These are phyloP conservation scores for Acleris holmiana DNA, from an alignment of 2,888 invertebrate genomes.

Conservation along the genomic window DNA sequence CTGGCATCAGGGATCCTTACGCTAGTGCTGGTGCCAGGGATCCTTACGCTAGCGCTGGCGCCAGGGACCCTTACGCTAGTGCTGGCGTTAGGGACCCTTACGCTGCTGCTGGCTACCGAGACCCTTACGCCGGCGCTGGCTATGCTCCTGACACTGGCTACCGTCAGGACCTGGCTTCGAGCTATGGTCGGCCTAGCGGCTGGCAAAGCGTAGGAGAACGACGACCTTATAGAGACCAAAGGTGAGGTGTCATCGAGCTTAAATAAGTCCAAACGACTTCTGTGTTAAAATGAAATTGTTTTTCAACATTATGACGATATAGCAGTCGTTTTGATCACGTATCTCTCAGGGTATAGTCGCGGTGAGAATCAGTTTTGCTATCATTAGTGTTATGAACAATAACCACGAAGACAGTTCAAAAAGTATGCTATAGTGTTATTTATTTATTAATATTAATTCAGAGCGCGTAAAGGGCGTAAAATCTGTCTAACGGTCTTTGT, in stretches of 20 bases:
- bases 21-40: background rate
- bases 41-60: background rate
- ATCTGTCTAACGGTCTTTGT: no score
- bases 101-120: conserved; percentile 41
- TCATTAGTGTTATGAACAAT: no score
- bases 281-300: no score
- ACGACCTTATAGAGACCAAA: conserved; percentile 76
- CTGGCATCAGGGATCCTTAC: background rate
- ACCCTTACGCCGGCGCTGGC: conserved; percentile 44
- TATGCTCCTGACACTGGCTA: conserved; percentile 40
- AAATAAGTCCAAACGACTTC: no score
- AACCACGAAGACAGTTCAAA: no score
- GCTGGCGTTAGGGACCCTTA: background rate
- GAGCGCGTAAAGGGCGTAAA: no score
- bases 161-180: conserved; percentile 41
- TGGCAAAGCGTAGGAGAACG: conserved; percentile 74
- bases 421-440: no score
- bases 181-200: conserved; percentile 53
- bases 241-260: conserved; percentile 39
- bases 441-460: no score
- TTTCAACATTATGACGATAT: no score
- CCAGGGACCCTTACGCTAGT: background rate
- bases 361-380: no score
- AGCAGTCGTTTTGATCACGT: no score
- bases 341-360: no score